Conservation (phyloP, 2,797 vertebrate species). For the Oreortyx pictus region DNA sequence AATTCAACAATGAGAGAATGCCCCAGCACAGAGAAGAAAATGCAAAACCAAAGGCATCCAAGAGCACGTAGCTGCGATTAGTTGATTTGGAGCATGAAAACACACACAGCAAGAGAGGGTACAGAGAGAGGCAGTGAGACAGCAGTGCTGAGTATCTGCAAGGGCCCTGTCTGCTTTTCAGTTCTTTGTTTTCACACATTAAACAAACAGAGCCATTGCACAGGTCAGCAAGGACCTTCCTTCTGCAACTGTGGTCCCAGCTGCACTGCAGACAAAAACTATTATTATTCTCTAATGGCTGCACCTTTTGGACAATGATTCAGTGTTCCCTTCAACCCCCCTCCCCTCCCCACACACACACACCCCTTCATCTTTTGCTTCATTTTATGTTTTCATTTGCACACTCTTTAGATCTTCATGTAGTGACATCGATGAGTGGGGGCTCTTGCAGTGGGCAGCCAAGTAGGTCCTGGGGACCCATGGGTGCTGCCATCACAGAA, state of each 20-base stretch:
- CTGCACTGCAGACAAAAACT: constrained; percentile 54
- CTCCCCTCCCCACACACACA: neutral
- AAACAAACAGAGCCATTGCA: constrained; percentile 25
- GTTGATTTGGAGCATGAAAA: constrained; percentile 64
- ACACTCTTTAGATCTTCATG: constrained; percentile 56
- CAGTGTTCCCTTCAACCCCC: neutral
- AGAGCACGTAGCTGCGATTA: constrained; percentile 23
- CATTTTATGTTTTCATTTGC: constrained; percentile 25
- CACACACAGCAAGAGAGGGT: neutral
- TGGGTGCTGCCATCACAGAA: fast-evolving
- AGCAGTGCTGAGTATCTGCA: neutral
- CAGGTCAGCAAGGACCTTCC: constrained; percentile 20
- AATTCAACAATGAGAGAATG: neutral
- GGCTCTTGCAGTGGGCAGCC: neutral
- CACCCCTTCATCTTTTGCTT: constrained; percentile 9
- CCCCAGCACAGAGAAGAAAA: neutral
- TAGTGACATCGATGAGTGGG: constrained; percentile 12
- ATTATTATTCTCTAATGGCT: constrained; percentile 58
- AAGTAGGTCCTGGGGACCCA: neutral
- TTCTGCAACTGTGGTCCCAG: constrained; percentile 44
- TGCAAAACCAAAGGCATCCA: neutral
- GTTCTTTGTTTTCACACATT: constrained; percentile 54
- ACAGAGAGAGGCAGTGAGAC: neutral
- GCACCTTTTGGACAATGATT: constrained; percentile 60
- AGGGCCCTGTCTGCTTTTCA: constrained; percentile 15